These are phyloP conservation scores for Pelecanoides urinatrix DNA, from an alignment of 2,113 vertebrate species.

Conservation along the genomic window DNA sequence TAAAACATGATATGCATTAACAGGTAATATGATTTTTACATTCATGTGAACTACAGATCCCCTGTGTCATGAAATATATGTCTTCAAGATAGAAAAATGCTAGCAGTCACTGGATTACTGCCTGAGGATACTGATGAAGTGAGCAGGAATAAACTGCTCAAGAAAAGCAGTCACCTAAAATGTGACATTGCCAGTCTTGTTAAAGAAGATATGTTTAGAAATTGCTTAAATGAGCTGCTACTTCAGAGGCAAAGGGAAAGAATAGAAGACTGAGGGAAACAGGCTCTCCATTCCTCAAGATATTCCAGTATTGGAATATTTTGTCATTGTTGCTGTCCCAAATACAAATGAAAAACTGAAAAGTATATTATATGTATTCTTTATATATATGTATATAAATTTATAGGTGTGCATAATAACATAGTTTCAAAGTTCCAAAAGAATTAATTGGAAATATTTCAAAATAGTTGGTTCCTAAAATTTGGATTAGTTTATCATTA, in stretches of 20 bases:
- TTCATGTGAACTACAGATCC: neutral
- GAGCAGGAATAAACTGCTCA: neutral
- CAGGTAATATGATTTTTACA: neutral
- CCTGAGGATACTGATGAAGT: neutral
- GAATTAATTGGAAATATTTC: neutral
- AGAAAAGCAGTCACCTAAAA: neutral
- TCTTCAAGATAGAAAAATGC: neutral
- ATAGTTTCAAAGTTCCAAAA: neutral
- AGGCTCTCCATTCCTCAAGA: neutral
- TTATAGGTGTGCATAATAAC: neutral
- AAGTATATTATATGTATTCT: neutral
- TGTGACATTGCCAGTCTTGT: neutral
- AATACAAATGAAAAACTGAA: neutral
- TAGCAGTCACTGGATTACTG: neutral
- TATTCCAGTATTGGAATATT: neutral
- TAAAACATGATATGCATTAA: neutral
- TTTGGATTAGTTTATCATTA: neutral
- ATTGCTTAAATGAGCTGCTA: neutral
- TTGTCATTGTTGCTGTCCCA: neutral
- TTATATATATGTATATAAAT: neutral
- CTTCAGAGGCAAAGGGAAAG: neutral
- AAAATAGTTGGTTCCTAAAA: neutral
- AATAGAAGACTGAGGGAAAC: neutral
- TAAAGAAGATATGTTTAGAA: neutral
- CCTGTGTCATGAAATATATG: neutral